Evolutionary conservation across 2,888 invertebrate genomes (phyloP).

Genomic region (Rambutsinella grinnellia): DNA sequence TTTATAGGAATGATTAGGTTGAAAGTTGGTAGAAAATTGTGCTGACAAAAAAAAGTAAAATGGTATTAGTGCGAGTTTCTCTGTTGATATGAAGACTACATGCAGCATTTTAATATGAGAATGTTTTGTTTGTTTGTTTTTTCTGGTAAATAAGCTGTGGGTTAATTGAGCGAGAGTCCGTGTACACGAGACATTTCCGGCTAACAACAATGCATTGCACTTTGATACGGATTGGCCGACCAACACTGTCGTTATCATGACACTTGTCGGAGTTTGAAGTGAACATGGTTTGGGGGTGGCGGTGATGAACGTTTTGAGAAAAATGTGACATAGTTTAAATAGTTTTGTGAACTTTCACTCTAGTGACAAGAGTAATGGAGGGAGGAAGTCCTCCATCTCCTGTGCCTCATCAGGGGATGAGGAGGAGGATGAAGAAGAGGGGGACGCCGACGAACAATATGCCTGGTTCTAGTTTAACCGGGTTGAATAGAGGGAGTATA

Average conservation of each 20-base stretch:
- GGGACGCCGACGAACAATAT: slow-evolving; percentile 56
- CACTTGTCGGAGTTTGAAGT: not conserved
- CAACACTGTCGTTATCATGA: not conserved
- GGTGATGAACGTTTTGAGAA: no score
- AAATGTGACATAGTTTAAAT: no score
- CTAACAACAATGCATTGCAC: no score
- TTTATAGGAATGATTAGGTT: no score
- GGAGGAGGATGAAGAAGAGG: slow-evolving; percentile 59
- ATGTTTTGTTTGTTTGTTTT: not conserved
- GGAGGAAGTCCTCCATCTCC: slow-evolving; percentile 61
- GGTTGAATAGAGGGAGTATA: slow-evolving; percentile 71
- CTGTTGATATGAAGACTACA: no score
- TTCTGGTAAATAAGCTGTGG: not conserved
- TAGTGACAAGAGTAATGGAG: no score
- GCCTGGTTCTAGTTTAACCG: slow-evolving; percentile 63
- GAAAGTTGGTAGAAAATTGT: not conserved
- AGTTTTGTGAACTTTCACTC: no score
- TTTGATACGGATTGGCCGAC: not conserved
- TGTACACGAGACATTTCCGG: no score
- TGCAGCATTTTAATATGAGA: not conserved
- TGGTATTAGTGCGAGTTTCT: not conserved
- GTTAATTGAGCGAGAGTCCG: no score
- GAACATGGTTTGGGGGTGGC: not conserved
- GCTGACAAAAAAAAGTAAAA: not conserved
- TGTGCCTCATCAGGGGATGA: slow-evolving; percentile 52